Base-by-base conservation (phyloP, 2,113 vertebrate species). In the Mustela lutreola region DNA sequence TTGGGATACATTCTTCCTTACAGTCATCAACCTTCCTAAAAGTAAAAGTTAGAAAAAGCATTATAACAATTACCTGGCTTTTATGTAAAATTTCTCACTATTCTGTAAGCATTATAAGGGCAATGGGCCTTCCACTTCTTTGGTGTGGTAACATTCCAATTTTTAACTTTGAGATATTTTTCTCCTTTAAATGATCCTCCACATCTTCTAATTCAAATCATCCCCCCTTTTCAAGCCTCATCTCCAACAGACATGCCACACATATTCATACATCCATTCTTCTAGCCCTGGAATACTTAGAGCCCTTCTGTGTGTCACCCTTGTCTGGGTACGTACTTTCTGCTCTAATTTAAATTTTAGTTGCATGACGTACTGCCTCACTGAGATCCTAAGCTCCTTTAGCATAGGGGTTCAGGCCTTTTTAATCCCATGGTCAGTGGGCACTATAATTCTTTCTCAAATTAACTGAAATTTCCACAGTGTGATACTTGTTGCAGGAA, bases 21-120 rank as follows among this genome's bases (percentile, higher is more conserved):
- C 1, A 83, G 42, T 36, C 48, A 84, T 82, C 36, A 7, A 76
- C 58, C 58, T 93, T 78, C 9, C 45, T 63, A 71, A 48, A 67
- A 15, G 53, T 60, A 71, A 50, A 83, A 16, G 53, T 62, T 94
- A 70, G 22, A 84, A 96, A 85, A 39, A 63, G 18, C 79, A 89
- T 58, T 70, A 39, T 76, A 90, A 89, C 45, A 96, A 39, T 93
- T 60, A 96, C 24, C n/a, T 87, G 42, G 86, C 50, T 93, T 93
- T 89, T 76, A 65, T 26, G 21, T 56, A 90, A 91, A 86, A 63
- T 82, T 56, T 92, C 15, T 82, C n/a, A 87, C 24, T 76, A 79
- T 84, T 85, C 31, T 67, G 18, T 86, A 67, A 63, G 21, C 24
- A 91, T 24, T 62, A 79, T 53, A 56, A 82, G 70, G 42, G 48